Evolutionary conservation across 64 coral and sea anemone species (phyloP).

Genomic region (Porites lutea): DNA sequence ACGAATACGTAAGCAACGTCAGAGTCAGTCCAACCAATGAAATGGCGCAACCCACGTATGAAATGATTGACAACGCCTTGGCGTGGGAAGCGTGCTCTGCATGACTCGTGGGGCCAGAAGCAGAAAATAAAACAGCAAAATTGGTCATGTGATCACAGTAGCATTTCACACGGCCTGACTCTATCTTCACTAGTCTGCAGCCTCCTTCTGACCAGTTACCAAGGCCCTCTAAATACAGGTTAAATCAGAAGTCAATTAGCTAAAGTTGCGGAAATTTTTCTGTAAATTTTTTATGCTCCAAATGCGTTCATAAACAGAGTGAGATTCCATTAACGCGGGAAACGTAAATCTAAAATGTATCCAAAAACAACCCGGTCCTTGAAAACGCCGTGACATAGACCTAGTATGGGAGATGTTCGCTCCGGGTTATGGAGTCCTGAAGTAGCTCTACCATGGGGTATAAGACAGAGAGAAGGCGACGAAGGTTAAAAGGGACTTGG

Average conservation of each 20-base stretch:
- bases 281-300: too few species aligned
- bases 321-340: too few species aligned
- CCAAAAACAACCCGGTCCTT: too few species aligned
- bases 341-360: too few species aligned
- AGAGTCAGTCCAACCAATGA: constrained; percentile 70
- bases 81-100: not conserved
- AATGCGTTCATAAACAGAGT: too few species aligned
- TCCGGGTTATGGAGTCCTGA: too few species aligned
- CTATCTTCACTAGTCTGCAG: constrained; percentile 19
- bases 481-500: too few species aligned
- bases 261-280: not conserved
- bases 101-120: constrained; percentile 31
- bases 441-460: too few species aligned
- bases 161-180: constrained; percentile 46
- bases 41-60: constrained; percentile 84
- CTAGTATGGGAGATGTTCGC: too few species aligned
- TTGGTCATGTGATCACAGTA: constrained; percentile 91
- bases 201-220: constrained; percentile 78
- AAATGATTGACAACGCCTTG: constrained; percentile 72
- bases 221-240: constrained; percentile 25
- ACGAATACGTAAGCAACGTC: constrained; percentile 69
- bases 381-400: too few species aligned
- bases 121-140: constrained; percentile 88
- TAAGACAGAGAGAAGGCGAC: too few species aligned
- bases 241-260: not conserved